phyloP scores from a whole-genome alignment of 2,113 vertebrate species.

The Mugil cephalus region DNA sequence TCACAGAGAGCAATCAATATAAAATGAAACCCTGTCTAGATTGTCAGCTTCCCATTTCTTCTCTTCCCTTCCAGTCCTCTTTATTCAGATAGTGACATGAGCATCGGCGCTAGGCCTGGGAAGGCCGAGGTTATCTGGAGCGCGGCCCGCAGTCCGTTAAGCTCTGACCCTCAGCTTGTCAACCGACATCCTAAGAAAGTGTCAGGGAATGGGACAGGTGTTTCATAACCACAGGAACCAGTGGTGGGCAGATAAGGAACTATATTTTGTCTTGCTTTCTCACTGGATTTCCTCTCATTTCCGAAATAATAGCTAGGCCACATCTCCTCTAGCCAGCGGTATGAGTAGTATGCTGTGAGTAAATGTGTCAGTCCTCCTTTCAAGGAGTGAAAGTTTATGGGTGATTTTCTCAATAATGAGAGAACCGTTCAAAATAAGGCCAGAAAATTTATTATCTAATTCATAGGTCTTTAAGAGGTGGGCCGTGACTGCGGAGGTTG shows the following conservation, averaged over 20 bases:
- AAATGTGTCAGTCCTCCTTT: background rate
- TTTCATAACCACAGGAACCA: conserved; percentile 36
- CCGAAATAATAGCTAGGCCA: background rate
- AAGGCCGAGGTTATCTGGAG: conserved; percentile 55
- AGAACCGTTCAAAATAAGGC: background rate
- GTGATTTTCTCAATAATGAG: background rate
- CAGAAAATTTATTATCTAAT: conserved; percentile 5
- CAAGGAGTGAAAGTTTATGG: background rate
- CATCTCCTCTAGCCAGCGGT: background rate
- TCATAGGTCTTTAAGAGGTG: no score
- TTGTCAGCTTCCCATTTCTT: conserved; percentile 64
- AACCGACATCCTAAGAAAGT: conserved; percentile 38
- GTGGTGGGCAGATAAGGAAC: conserved; percentile 12
- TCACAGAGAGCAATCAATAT: conserved; percentile 70
- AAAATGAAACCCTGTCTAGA: conserved; percentile 65
- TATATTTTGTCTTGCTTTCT: background rate
- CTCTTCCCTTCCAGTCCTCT: conserved; percentile 29
- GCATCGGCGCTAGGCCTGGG: conserved; percentile 25
- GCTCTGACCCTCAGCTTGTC: conserved; percentile 50
- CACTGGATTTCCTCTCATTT: background rate
- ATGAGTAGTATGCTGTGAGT: background rate
- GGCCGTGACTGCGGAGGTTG: no score
- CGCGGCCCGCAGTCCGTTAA: conserved; percentile 27
- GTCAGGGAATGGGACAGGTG: conserved; percentile 56
- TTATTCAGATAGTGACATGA: conserved; percentile 28